Evolutionary conservation across 2,113 vertebrate genomes (phyloP).

Genomic region (Pachycephala philippinensis): DNA sequence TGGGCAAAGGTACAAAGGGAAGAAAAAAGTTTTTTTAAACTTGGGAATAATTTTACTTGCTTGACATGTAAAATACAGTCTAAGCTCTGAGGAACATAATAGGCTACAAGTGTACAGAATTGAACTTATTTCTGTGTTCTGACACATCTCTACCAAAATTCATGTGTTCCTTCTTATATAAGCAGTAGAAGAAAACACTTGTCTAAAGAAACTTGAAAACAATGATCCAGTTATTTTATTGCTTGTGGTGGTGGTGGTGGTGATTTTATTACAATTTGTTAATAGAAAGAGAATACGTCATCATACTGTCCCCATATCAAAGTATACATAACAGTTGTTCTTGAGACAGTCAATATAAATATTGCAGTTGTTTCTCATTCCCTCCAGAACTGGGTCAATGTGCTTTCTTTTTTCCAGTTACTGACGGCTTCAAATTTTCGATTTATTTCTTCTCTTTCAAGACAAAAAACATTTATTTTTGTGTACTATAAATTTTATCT

Average conservation of each 20-base stretch:
- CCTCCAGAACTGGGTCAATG: neutral
- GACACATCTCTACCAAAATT: neutral
- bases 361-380: neutral
- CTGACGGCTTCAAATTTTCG: neutral
- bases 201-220: neutral
- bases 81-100: neutral
- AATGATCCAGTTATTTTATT: neutral
- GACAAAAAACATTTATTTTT: neutral
- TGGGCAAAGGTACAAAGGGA: neutral
- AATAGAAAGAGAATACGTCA: neutral
- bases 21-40: constrained; percentile 14
- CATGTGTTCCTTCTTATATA: neutral
- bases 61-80: neutral
- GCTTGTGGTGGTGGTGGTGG: neutral
- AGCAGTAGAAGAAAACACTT: neutral
- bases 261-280: neutral
- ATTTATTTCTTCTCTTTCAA: neutral
- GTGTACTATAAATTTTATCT: neutral
- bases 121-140: constrained; percentile 18
- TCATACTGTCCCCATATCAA: neutral
- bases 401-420: neutral
- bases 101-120: neutral
- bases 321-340: neutral
- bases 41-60: neutral
- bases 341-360: neutral